A percentile compares a stretch with the other conserved stretches of the same genome.
These are phyloP conservation scores for Apamea epomidion DNA, from an alignment of 2,888 invertebrate species.

Conservation along the genomic window DNA sequence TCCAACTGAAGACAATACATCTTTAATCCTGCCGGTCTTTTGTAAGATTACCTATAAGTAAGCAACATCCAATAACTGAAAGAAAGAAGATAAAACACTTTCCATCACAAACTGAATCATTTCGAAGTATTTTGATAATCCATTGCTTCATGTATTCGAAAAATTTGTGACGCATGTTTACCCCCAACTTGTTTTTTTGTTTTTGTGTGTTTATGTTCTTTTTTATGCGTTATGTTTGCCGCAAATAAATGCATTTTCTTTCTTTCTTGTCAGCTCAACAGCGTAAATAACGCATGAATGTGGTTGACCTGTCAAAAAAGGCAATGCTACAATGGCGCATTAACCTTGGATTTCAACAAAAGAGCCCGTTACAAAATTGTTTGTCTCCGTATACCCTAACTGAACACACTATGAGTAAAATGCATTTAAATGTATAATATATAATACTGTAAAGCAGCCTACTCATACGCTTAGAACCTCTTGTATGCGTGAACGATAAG, in stretches of 20 bases:
- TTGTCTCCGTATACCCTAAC: background rate
- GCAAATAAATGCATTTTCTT: too few relatives aligned
- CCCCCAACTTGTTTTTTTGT: too few relatives aligned
- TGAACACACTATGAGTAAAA: background rate
- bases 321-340: too few relatives aligned
- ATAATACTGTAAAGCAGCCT: background rate
- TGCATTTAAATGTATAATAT: background rate
- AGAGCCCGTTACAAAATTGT: background rate
- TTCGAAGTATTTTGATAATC: too few relatives aligned
- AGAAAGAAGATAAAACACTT: background rate
- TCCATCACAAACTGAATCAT: too few relatives aligned
- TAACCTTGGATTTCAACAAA: background rate
- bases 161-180: too few relatives aligned
- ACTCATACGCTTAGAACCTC: background rate
- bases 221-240: too few relatives aligned
- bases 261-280: too few relatives aligned
- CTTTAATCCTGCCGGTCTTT: background rate
- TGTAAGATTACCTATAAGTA: background rate
- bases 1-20: background rate
- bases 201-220: too few relatives aligned
- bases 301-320: too few relatives aligned
- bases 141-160: too few relatives aligned
- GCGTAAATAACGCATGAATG: too few relatives aligned
- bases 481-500: conserved; percentile 30
- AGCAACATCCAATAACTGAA: background rate